These are phyloP conservation scores for Drosophila nikananu DNA, from an alignment of 1,140 invertebrate genomes.

Conservation along the genomic window DNA sequence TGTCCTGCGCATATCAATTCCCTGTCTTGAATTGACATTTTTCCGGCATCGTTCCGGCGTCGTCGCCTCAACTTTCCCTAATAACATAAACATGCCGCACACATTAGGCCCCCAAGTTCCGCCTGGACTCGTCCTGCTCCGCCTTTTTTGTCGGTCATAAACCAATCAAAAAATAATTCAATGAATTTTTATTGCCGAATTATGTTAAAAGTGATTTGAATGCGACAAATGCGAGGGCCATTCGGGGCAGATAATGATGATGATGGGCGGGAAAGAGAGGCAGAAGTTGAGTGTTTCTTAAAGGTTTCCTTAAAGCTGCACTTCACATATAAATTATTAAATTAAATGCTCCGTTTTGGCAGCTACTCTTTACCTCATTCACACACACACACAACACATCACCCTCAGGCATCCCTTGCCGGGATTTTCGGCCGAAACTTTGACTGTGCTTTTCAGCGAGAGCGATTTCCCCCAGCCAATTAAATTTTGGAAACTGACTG, in stretches of 20 bases:
- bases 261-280: constrained; percentile 7
- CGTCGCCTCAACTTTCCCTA: constrained; percentile 47
- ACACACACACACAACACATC: neutral
- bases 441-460: constrained; percentile 10
- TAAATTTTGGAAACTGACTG: constrained; percentile 31
- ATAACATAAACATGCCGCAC: constrained; percentile 66
- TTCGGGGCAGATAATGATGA: constrained; percentile 44
- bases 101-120: constrained; percentile 12
- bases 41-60: constrained; percentile 6
- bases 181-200: constrained; percentile 80
- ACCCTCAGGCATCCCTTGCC: constrained; percentile 1
- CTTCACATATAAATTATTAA: neutral
- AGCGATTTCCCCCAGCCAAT: constrained; percentile 25
- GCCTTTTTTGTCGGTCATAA: constrained; percentile 44
- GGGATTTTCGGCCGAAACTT: constrained; percentile 19
- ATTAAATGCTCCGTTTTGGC: neutral
- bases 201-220: constrained; percentile 80
- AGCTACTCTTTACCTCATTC: neutral
- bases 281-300: too few relatives aligned
- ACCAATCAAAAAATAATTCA: constrained; percentile 80
- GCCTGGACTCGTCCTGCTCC: neutral
- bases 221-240: constrained; percentile 57
- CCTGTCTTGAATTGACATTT: constrained; percentile 61
- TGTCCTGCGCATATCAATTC: constrained; percentile 67
- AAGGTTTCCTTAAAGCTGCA: neutral